phyloP scores from a whole-genome alignment of 2,113 vertebrate genomes.

The Lathamus discolor region DNA sequence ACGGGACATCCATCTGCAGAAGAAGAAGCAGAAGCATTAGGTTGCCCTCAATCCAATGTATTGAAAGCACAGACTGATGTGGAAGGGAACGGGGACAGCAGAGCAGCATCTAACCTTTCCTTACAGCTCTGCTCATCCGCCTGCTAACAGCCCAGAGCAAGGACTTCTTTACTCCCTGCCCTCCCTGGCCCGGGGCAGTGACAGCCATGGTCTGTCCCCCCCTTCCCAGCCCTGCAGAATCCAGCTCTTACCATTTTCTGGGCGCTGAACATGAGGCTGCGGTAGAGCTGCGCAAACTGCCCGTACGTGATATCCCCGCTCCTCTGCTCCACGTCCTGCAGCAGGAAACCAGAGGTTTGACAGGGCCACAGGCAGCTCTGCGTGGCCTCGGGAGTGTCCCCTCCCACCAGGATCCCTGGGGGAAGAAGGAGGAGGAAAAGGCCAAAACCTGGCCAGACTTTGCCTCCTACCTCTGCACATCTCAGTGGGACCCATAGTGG shows the following conservation, averaged over 20 bases:
- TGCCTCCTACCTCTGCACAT: background rate
- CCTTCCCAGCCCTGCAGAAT: background rate
- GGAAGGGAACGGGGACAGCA: background rate
- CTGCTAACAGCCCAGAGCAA: background rate
- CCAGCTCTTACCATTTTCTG: constrained; percentile 88
- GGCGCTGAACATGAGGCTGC: constrained; percentile 94
- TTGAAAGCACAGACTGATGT: background rate
- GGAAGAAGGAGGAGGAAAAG: background rate
- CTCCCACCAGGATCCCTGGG: background rate
- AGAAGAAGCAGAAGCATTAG: constrained; percentile 61
- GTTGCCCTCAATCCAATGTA: background rate
- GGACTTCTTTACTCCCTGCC: background rate
- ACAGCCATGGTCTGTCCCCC: background rate
- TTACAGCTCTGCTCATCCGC: background rate
- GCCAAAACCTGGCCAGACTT: background rate
- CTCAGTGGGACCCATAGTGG: accelerated
- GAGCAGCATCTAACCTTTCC: background rate
- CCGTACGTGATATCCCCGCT: constrained; percentile 92
- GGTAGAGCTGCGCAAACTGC: constrained; percentile 94
- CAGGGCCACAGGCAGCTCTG: background rate
- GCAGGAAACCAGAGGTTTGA: background rate
- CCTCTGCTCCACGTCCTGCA: constrained; percentile 92
- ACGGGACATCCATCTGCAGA: constrained; percentile 87
- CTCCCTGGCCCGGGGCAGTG: background rate
- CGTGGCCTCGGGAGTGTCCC: accelerated